These are phyloP conservation scores for Irena cyanogastra DNA, from an alignment of 2,113 vertebrate species.

Conservation along the genomic window DNA sequence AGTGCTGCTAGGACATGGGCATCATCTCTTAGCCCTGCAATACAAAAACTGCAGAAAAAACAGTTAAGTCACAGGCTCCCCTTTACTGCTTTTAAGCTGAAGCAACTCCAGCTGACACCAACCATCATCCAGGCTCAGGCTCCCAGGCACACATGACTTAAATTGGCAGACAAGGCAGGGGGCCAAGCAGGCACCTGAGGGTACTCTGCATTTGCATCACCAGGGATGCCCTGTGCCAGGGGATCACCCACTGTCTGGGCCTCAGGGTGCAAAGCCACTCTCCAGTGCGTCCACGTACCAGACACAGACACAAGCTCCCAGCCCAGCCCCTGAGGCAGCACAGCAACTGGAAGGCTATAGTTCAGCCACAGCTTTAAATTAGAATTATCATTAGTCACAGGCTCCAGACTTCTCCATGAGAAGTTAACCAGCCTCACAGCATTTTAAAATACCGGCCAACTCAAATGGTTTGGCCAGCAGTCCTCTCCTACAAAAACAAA, in stretches of 20 bases:
- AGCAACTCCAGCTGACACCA: neutral
- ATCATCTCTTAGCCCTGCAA: neutral
- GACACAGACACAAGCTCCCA: fast-evolving
- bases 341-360: neutral
- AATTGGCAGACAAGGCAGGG: neutral
- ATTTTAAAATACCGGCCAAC: neutral
- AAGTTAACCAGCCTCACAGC: neutral
- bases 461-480: neutral
- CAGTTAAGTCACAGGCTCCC: neutral
- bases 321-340: neutral
- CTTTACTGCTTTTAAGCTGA: neutral
- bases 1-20: neutral
- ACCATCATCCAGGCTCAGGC: neutral
- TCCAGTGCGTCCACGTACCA: neutral
- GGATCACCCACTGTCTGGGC: neutral
- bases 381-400: neutral
- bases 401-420: neutral
- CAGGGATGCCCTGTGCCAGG: neutral
- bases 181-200: neutral
- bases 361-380: neutral
- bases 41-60: neutral
- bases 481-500: neutral
- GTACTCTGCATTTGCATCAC: neutral
- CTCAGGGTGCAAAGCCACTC: neutral
- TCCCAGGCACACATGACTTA: neutral